Percentiles rank a stretch among this genome's conserved stretches.
phyloP scores from a whole-genome alignment of 2,888 invertebrate species.

The Leptura quadrifasciata region DNA sequence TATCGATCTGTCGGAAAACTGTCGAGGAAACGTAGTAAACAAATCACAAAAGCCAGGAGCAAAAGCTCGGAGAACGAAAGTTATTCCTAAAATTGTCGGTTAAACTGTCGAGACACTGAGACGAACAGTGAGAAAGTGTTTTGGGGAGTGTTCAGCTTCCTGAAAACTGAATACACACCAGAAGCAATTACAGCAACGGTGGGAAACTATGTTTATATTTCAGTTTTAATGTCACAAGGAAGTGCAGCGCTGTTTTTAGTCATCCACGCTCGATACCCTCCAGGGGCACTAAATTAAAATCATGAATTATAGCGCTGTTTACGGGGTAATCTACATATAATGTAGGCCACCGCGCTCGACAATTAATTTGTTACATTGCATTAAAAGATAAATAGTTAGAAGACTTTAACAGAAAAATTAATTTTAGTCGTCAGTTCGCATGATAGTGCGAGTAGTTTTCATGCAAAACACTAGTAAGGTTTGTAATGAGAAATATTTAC shows the following conservation, averaged over 20 bases:
- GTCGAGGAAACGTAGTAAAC: slow-evolving; percentile 25
- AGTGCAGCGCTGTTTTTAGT: slow-evolving; percentile 9
- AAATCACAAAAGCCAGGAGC: slow-evolving; percentile 21
- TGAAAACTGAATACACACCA: slow-evolving; percentile 31
- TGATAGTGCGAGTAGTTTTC: too few relatives aligned
- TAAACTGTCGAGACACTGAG: slow-evolving; percentile 33
- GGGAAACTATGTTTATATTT: slow-evolving; percentile 14
- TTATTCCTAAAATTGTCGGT: slow-evolving; percentile 28
- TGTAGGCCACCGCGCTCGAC: slow-evolving; percentile 18
- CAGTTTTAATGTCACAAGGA: slow-evolving; percentile 26
- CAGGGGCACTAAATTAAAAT: slow-evolving; percentile 21
- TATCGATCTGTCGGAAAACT: slow-evolving; percentile 20
- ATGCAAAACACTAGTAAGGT: too few relatives aligned
- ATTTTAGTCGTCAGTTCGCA: too few relatives aligned
- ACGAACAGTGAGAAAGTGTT: slow-evolving; percentile 38
- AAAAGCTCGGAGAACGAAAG: slow-evolving; percentile 20
- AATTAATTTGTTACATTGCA: slow-evolving; percentile 11
- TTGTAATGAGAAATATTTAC: too few relatives aligned
- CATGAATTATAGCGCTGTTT: slow-evolving; percentile 10
- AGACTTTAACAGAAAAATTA: neutral
- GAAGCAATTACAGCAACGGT: slow-evolving; percentile 24
- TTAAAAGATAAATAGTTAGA: neutral
- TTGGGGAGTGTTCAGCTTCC: slow-evolving; percentile 34
- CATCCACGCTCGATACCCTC: neutral
- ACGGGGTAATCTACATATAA: slow-evolving; percentile 26